Base-by-base conservation (phyloP, 1,140 invertebrate species). In the Zaprionus tsacasi region DNA sequence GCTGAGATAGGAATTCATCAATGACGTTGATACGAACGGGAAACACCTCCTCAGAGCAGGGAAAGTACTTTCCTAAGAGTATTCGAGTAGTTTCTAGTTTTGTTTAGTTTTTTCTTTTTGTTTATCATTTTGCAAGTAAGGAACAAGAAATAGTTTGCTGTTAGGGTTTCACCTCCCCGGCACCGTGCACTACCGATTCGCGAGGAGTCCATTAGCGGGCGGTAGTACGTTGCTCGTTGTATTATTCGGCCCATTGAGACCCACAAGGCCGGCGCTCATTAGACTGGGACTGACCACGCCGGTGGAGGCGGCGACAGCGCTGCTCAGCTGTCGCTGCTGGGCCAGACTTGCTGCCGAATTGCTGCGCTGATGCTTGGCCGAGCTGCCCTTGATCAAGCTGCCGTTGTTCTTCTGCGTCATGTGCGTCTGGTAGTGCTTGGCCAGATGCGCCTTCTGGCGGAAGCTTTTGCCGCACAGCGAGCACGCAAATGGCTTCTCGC, bases 401-500 rank as follows among this genome's bases (percentile, higher is more conserved):
- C 91, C 90, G 35, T 92, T 92, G 45, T 94, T 95, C 86, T 96
- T 96, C 88, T 96, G 96, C 8, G 96, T 96, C 69, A 97, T 96
- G 93, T 99, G 98, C 17, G 98, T 99, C 93, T 99, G 97, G 92
- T 99, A 98, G 93, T 99, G 98, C 92, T 99, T 99, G 63, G 98
- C 98, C 60, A 99, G 94, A 92, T 99, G 98, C 0, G 98, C 98
- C 92, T 99, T 99, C 93, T 99, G 98, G 15, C 98, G 95, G 93
- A 98, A 98, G 79, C 96, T 97, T 91, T 98, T 98, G 54, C 96
- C 96, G 81, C 97, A 98, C 15, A 98, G 93, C 10, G 96, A 96
- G 90, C 97, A 98, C 7, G 96, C 94, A 90, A 98, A 98, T 0
- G 97, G 97, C 88, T 98, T 98, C 91, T 98, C 97, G 10, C 92